A percentile compares a stretch with the other conserved stretches of the same genome.
These are phyloP conservation scores for Trachemys scripta DNA, from an alignment of 2,113 vertebrate species.

Conservation along the genomic window DNA sequence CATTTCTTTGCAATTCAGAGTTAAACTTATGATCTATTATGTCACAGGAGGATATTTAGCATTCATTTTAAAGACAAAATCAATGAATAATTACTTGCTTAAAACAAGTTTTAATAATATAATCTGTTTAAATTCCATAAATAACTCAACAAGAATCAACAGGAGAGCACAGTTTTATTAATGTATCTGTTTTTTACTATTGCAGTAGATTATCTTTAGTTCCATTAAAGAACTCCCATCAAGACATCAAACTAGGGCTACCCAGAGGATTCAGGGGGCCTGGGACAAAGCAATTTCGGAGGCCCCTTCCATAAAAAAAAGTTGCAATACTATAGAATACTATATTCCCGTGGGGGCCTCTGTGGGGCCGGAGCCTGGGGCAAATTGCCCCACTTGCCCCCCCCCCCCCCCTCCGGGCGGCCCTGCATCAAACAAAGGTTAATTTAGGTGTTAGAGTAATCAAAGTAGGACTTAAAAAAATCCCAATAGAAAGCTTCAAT, in stretches of 20 bases:
- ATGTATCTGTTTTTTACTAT: not conserved
- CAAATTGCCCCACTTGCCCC: too few species aligned
- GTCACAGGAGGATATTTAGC: not conserved
- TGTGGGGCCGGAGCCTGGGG: too few species aligned
- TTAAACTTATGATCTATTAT: fast-evolving
- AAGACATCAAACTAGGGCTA: not conserved
- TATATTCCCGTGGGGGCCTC: too few species aligned
- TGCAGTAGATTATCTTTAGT: not conserved
- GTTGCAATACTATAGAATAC: too few species aligned
- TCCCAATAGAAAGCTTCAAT: not conserved
- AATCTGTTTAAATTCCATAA: not conserved
- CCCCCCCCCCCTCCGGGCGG: too few species aligned
- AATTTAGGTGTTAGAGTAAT: not conserved
- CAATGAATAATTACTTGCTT: not conserved
- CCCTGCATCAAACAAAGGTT: not conserved
- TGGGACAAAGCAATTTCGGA: too few species aligned
- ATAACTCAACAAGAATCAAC: not conserved
- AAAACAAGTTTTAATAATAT: not conserved
- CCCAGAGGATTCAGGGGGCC: too few species aligned
- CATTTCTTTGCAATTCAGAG: not conserved
- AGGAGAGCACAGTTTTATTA: not conserved
- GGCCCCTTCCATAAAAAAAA: too few species aligned
- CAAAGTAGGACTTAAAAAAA: not conserved
- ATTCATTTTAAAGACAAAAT: not conserved
- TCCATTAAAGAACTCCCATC: not conserved